Percentiles rank a stretch among this genome's conserved stretches.
Evolutionary conservation across 2,888 invertebrate species (phyloP).

Genomic region (Phasia obesa): DNA sequence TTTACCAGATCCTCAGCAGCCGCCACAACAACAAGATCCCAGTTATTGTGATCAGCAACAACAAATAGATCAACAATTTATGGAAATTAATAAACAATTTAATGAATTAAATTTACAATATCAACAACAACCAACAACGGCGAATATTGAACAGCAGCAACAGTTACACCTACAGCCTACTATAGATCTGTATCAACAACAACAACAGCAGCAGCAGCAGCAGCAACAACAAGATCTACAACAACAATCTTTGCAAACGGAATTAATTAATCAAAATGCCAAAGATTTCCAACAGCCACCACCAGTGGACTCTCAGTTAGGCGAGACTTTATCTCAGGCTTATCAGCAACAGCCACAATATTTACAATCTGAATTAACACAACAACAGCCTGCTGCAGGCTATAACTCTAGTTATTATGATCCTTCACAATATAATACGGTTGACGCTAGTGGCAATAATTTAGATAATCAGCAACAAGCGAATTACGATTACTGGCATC

Average conservation of each 20-base stretch:
- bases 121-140: constrained; percentile 36
- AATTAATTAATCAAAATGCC: constrained; percentile 22
- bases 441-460: constrained; percentile 42
- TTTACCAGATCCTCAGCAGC: constrained; percentile 23
- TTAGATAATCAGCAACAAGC: constrained; percentile 26
- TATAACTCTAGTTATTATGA: constrained; percentile 61
- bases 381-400: constrained; percentile 26
- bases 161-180: constrained; percentile 21
- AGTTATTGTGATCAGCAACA: constrained; percentile 74
- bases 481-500: constrained; percentile 76
- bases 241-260: constrained; percentile 41
- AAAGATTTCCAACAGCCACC: constrained; percentile 52
- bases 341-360: constrained; percentile 70
- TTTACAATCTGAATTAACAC: constrained; percentile 53
- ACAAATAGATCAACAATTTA: constrained; percentile 81
- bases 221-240: neutral
- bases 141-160: constrained; percentile 62
- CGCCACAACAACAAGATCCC: constrained; percentile 42
- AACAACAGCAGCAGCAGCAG: too few species aligned
- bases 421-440: constrained; percentile 55
- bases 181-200: constrained; percentile 27
- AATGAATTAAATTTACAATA: constrained; percentile 81
- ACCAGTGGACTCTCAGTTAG: neutral
- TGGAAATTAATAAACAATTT: constrained; percentile 81
- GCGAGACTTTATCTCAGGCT: constrained; percentile 41